phyloP scores from a whole-genome alignment of 1,140 invertebrate species.

The Ceratoteleas bidentatus region DNA sequence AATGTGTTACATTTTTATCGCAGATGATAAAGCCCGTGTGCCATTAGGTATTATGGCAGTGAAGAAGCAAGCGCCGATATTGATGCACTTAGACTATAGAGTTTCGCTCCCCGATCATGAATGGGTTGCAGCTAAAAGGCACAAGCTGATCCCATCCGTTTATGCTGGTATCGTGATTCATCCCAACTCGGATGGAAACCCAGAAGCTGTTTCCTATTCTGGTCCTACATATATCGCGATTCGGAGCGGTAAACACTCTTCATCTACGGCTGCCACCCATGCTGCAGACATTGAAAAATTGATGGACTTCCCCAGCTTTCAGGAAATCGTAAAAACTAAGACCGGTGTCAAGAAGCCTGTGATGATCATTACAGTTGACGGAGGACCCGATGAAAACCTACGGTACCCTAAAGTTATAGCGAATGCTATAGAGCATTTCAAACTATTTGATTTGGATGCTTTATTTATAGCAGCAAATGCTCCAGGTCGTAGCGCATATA shows the following conservation, averaged over 20 bases:
- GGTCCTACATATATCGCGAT: too few relatives aligned
- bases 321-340: conserved; percentile 60
- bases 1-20: conserved; percentile 31
- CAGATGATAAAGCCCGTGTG: conserved; percentile 73
- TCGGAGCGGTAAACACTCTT: too few relatives aligned
- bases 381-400: conserved; percentile 45
- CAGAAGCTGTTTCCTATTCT: conserved; percentile 71
- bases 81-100: conserved; percentile 76
- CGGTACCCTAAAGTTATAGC: conserved; percentile 73
- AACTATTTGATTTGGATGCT: conserved; percentile 68
- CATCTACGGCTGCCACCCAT: conserved; percentile 46
- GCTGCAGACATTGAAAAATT: conserved; percentile 20
- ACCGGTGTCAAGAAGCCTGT: neutral
- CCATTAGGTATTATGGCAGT: conserved; percentile 77
- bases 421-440: conserved; percentile 71
- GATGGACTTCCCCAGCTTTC: conserved; percentile 1
- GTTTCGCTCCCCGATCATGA: conserved; percentile 78
- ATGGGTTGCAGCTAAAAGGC: conserved; percentile 75
- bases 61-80: conserved; percentile 72
- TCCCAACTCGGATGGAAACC: conserved; percentile 41
- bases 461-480: conserved; percentile 78
- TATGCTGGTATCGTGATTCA: conserved; percentile 52
- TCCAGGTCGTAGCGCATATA: conserved; percentile 71
- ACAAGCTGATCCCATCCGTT: conserved; percentile 71
- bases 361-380: neutral